phyloP scores from a whole-genome alignment of 2,113 vertebrate genomes.

The Vimba vimba region DNA sequence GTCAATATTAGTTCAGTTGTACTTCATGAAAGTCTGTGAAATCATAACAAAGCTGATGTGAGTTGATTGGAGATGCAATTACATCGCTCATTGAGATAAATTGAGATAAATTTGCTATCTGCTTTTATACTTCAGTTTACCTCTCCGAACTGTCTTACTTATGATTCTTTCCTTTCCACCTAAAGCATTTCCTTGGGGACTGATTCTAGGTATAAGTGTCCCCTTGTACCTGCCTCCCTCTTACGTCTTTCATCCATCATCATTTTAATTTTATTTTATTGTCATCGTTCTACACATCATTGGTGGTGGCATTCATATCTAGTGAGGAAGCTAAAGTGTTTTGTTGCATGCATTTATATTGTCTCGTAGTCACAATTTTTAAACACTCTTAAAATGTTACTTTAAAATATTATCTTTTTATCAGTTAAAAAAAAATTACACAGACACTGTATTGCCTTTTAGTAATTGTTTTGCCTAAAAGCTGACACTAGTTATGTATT shows the following conservation, averaged over 20 bases:
- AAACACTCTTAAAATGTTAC: slow-evolving; percentile 6
- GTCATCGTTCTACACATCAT: slow-evolving; percentile 22
- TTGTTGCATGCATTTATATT: slow-evolving; percentile 65
- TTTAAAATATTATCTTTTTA: not conserved
- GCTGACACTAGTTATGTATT: not conserved
- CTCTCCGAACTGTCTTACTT: slow-evolving; percentile 63
- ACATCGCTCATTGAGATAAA: not conserved
- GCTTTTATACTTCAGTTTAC: not conserved
- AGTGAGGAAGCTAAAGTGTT: slow-evolving; percentile 4
- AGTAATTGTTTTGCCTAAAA: not conserved
- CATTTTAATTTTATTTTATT: not conserved
- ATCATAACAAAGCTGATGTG: not conserved
- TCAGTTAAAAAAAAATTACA: not conserved
- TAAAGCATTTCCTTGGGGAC: slow-evolving; percentile 86
- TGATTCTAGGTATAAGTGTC: slow-evolving; percentile 89
- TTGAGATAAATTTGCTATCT: not conserved
- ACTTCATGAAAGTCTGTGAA: not conserved
- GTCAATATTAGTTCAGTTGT: slow-evolving; percentile 3
- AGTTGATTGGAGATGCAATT: not conserved
- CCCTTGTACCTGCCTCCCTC: slow-evolving; percentile 61
- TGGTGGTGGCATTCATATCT: slow-evolving; percentile 16
- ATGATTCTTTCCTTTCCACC: slow-evolving; percentile 76
- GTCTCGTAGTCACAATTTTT: not conserved
- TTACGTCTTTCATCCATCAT: slow-evolving; percentile 36
- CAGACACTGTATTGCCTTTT: not conserved